Evolutionary conservation across 2,797 vertebrate genomes (phyloP).

Genomic region (Moxostoma hubbsi): DNA sequence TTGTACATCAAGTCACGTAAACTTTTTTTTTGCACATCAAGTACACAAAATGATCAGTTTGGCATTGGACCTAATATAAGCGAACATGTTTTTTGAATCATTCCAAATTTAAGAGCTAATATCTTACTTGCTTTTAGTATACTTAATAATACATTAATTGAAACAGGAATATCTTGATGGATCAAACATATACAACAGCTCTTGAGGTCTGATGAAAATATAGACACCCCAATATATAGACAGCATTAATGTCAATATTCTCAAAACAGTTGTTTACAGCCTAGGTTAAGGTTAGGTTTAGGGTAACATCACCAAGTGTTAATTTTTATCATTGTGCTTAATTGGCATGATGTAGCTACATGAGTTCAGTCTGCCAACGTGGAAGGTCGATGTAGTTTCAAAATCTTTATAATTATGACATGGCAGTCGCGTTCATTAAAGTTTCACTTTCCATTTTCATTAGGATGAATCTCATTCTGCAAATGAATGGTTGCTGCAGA

Average conservation of each 20-base stretch:
- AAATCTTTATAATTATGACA: conserved; percentile 97
- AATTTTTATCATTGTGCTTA: conserved; percentile 84
- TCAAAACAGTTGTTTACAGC: conserved; percentile 78
- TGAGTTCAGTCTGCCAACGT: conserved; percentile 73
- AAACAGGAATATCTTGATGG: conserved; percentile 43
- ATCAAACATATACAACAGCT: conserved; percentile 44
- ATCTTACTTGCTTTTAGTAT: conserved; percentile 35
- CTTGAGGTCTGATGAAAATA: background rate
- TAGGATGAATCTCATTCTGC: conserved; percentile 91
- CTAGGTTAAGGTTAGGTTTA: conserved; percentile 46
- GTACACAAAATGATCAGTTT: conserved; percentile 40
- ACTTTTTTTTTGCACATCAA: conserved; percentile 47
- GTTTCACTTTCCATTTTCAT: conserved; percentile 97
- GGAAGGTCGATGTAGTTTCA: conserved; percentile 91
- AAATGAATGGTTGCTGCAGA: conserved; percentile 90
- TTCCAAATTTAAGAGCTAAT: conserved; percentile 28
- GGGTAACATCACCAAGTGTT: conserved; percentile 80
- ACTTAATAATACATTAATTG: conserved; percentile 56
- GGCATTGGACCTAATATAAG: background rate
- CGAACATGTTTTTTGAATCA: conserved; percentile 15
- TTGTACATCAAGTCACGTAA: conserved; percentile 41
- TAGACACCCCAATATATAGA: no score
- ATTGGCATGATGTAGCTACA: conserved; percentile 90
- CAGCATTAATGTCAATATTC: conserved; percentile 73
- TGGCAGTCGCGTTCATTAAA: conserved; percentile 94